Evolutionary conservation across 2,797 vertebrate species (phyloP).

Genomic region (Platyrinchus mystaceus): DNA sequence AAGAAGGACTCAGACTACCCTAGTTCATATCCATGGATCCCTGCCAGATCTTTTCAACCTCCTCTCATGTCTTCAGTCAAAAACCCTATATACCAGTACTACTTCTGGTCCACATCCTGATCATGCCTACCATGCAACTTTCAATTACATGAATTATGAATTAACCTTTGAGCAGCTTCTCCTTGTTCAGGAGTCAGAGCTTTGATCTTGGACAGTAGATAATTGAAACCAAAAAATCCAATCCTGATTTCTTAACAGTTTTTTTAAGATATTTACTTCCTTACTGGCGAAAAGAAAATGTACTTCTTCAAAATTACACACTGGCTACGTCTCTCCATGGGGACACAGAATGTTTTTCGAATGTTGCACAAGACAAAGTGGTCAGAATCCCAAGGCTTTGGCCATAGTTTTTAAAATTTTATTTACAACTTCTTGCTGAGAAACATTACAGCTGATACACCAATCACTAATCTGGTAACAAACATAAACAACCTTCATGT

Average conservation of each 20-base stretch:
- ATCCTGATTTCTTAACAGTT: not conserved
- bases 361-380: not conserved
- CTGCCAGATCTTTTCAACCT: not conserved
- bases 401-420: not conserved
- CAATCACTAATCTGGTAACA: not conserved
- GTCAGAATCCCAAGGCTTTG: not conserved
- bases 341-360: not conserved
- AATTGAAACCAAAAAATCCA: not conserved
- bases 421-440: not conserved
- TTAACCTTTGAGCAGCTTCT: not conserved
- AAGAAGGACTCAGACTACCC: not conserved
- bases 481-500: not conserved
- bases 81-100: rapidly evolving
- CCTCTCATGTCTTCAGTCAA: not conserved
- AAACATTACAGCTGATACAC: not conserved
- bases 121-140: not conserved
- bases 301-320: not conserved
- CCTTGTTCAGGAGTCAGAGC: not conserved
- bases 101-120: not conserved
- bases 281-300: not conserved
- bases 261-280: not conserved
- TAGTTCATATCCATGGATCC: not conserved
- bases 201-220: not conserved
- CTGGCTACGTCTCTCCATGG: not conserved
- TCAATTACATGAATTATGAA: not conserved